Evolutionary conservation across 2,797 vertebrate species (phyloP).

Genomic region (Sebastes trivittatus): DNA sequence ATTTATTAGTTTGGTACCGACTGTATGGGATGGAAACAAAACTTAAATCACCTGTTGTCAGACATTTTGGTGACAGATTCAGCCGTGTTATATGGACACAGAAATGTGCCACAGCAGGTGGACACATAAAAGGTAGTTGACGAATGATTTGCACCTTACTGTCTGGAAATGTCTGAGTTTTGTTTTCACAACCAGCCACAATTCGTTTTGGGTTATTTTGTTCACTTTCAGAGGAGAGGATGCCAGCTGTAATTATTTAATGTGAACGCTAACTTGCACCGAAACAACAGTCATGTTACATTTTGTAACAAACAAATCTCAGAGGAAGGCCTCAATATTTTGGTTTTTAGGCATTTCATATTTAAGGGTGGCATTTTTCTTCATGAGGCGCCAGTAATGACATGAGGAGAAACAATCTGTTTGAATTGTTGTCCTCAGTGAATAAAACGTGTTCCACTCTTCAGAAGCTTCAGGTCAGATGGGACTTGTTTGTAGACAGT

Average conservation of each 20-base stretch:
- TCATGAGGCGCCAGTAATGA: constrained; percentile 13
- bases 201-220: not conserved
- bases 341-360: not conserved
- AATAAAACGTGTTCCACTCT: not conserved
- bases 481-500: not conserved
- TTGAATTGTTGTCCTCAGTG: too few relatives aligned
- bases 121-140: not conserved
- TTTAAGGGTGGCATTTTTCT: constrained; percentile 20
- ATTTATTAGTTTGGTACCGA: constrained; percentile 40
- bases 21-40: constrained; percentile 7
- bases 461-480: not conserved
- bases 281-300: constrained; percentile 3
- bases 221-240: constrained; percentile 16
- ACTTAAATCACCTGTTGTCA: constrained; percentile 10
- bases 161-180: constrained; percentile 21
- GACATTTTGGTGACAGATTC: not conserved
- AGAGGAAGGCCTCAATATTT: not conserved
- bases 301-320: not conserved
- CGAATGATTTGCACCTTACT: not conserved
- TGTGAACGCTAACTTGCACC: constrained; percentile 10
- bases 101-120: not conserved
- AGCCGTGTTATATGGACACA: not conserved
- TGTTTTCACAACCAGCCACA: constrained; percentile 18
- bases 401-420: not conserved
- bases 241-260: constrained; percentile 19